Percentiles rank a stretch among this genome's conserved stretches.
Evolutionary conservation across 2,797 vertebrate species (phyloP).

Genomic region (Chromobotia macracanthus): DNA sequence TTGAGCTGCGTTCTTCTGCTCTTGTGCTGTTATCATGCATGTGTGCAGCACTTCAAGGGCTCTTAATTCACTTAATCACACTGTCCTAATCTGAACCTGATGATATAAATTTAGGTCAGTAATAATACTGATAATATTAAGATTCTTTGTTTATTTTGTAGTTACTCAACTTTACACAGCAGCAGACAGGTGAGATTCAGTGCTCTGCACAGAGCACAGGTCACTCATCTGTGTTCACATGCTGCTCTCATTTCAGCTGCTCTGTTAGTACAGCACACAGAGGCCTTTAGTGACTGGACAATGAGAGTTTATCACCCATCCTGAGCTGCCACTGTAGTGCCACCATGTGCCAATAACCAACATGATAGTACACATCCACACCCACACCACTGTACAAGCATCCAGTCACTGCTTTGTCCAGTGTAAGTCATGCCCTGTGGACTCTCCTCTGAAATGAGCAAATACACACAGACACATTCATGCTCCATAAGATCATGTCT

Average conservation of each 20-base stretch:
- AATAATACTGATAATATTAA: too few species aligned
- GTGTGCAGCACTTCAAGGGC: background rate
- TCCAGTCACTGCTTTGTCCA: background rate
- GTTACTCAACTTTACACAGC: too few species aligned
- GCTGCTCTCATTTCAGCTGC: constrained; percentile 59
- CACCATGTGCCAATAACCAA: constrained; percentile 8
- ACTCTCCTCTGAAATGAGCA: too few species aligned
- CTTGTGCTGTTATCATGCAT: constrained; percentile 25
- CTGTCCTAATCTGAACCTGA: too few species aligned
- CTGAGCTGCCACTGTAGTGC: constrained; percentile 56
- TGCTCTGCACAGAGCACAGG: too few species aligned
- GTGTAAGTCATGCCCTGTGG: too few species aligned
- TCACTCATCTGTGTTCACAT: constrained; percentile 71
- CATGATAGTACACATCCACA: constrained; percentile 8
- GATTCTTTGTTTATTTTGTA: too few species aligned
- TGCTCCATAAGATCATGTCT: too few species aligned
- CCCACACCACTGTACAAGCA: background rate
- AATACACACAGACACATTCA: too few species aligned
- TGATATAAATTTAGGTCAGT: too few species aligned
- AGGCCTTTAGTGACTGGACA: constrained; percentile 74
- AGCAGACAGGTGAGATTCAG: background rate
- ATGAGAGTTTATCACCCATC: constrained; percentile 64
- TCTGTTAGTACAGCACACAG: constrained; percentile 74
- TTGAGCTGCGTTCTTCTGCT: constrained; percentile 30
- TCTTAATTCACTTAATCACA: too few species aligned